These are phyloP conservation scores for Globia sparganii DNA, from an alignment of 2,888 invertebrate species.

Conservation along the genomic window DNA sequence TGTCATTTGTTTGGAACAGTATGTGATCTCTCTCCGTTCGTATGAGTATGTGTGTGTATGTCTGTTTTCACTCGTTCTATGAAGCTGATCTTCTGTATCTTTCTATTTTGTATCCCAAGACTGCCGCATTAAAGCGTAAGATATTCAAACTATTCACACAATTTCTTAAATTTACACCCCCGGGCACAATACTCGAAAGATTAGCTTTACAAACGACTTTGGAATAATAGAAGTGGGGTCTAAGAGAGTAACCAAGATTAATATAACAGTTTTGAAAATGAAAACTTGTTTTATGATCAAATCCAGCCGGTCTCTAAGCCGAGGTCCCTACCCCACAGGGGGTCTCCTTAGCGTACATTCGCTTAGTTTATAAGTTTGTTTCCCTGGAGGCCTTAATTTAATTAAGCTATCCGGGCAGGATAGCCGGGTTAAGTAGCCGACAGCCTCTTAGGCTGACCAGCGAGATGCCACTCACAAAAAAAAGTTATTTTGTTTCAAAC, in stretches of 20 bases:
- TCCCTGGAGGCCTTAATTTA: not conserved
- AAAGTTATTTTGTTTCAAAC: not conserved
- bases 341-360: not conserved
- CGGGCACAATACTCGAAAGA: constrained; percentile 40
- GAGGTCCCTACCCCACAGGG: not conserved
- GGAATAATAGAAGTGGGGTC: constrained; percentile 48
- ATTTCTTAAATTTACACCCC: constrained; percentile 53
- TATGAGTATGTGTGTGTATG: too few species aligned
- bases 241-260: constrained; percentile 19
- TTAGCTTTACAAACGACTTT: constrained; percentile 53
- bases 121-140: constrained; percentile 11
- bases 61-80: fast-evolving
- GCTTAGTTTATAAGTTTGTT: not conserved
- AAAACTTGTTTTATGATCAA: constrained; percentile 1
- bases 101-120: not conserved
- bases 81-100: not conserved
- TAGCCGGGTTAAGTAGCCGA: not conserved
- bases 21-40: too few species aligned
- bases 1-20: not conserved
- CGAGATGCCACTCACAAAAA: not conserved
- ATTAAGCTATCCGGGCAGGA: not conserved
- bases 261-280: constrained; percentile 24
- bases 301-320: not conserved
- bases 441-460: not conserved
- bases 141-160: constrained; percentile 47